Evolutionary conservation across 2,888 invertebrate species (phyloP).

Genomic region (Petrolisthes cinctipes): DNA sequence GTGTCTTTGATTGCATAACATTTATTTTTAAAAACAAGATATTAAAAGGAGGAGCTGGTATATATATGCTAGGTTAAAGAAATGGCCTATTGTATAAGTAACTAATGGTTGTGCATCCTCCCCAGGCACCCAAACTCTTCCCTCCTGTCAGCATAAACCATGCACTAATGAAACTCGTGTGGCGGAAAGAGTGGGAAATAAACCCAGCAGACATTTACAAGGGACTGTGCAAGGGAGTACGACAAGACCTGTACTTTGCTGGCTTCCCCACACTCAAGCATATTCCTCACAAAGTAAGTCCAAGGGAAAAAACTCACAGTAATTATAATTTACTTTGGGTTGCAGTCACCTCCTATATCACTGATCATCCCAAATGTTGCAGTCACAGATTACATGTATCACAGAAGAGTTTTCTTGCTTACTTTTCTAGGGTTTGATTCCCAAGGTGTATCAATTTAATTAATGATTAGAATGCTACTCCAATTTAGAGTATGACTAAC

Average conservation of each 20-base stretch:
- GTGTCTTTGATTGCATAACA: too few species aligned
- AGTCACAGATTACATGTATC: too few species aligned
- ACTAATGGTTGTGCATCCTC: neutral
- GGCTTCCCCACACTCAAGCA: slow-evolving; percentile 95
- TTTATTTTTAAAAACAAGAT: too few species aligned
- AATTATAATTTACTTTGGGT: too few species aligned
- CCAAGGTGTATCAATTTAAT: too few species aligned
- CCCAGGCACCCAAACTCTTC: slow-evolving; percentile 72
- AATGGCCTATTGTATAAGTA: neutral
- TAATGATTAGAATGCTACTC: too few species aligned
- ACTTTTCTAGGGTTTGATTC: too few species aligned
- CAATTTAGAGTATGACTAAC: neutral
- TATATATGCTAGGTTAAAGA: neutral
- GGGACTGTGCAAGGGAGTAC: slow-evolving; percentile 78
- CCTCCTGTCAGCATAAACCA: slow-evolving; percentile 75
- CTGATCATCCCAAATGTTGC: too few species aligned
- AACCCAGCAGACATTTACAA: slow-evolving; percentile 52
- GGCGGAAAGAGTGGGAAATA: slow-evolving; percentile 64
- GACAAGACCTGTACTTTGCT: slow-evolving; percentile 81
- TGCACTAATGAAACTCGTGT: slow-evolving; percentile 71
- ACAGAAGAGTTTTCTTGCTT: too few species aligned
- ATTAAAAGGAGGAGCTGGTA: too few species aligned
- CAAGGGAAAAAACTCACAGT: neutral
- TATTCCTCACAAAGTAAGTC: slow-evolving; percentile 81
- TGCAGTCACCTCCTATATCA: too few species aligned